Evolutionary conservation across 2,888 invertebrate species (phyloP), one percentile per base, ranked within the genome.

Genomic region (Orthonevra nobilis): DNA sequence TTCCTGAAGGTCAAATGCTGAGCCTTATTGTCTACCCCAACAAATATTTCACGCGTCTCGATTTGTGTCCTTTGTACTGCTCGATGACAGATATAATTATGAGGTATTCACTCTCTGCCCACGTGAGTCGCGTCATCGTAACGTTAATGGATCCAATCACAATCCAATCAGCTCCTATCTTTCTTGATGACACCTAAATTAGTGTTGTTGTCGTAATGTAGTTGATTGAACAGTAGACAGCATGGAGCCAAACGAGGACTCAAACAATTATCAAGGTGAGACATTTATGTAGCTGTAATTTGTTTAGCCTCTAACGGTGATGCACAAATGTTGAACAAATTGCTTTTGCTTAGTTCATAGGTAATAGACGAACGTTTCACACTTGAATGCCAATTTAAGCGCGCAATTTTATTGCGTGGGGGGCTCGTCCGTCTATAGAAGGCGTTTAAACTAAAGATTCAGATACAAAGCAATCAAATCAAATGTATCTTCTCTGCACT

Each of bases 181-280:
- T 10, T 7, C 10, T 10, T 2, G 10, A 4, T 0, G 10, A 32
- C 10, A 32, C 10, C 10, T 32, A 7, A 23, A 23, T 23, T 23
- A 23, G 3, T 32, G 10, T 32, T 10, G 10, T 10, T 32, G 32
- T 32, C 32, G 10, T 32, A n/a, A 32, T n/a, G n/a, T 32, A 32
- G 7, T 32, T 10, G n/a, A 32, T 32, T 1, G 5, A 23, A 23
- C n/a, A n/a, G 26, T 23, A 23, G n/a, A 28, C 0, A 9, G 10
- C 42, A 58, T 0, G 17, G 44, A 15, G 1, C 23, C 46, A 14
- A n/a, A 40, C 34, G 38, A 48, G 26, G 19, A 34, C 19, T 46
- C 3, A 26, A 36, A 15, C 61, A 38, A 63, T 50, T 38, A 40
- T 15, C 52, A 64, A 64, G 64, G 64, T 64, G 15, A 42, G 42